Evolutionary conservation across 2,888 invertebrate species (phyloP).

Genomic region (Eupelmus urozonus): DNA sequence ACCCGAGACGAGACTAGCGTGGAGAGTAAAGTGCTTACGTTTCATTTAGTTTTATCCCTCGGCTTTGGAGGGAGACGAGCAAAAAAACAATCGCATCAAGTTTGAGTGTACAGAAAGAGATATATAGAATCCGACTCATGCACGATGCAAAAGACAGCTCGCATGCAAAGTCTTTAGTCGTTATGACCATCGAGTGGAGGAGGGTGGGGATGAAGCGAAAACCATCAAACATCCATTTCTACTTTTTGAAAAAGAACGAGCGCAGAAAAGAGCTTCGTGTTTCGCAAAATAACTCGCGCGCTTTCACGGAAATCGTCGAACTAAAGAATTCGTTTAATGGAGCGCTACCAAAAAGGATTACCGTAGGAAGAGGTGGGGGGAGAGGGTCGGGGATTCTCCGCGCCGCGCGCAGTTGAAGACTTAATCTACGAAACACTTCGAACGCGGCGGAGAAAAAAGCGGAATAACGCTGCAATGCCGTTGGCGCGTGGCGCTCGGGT

Average conservation of each 20-base stretch:
- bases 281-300: no score
- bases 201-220: conserved; percentile 30
- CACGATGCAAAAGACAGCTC: not conserved
- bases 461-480: conserved; percentile 59
- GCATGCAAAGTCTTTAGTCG: conserved; percentile 28
- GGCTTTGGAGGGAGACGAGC: not conserved
- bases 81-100: conserved; percentile 11
- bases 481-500: conserved; percentile 58
- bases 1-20: conserved; percentile 12
- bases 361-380: not conserved
- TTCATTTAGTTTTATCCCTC: conserved; percentile 46
- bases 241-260: not conserved
- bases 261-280: not conserved
- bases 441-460: conserved; percentile 1
- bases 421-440: conserved; percentile 36
- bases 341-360: conserved; percentile 21
- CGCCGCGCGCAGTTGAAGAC: conserved; percentile 18
- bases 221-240: conserved; percentile 7
- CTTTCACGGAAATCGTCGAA: conserved; percentile 2
- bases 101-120: not conserved
- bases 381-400: no score
- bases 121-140: not conserved
- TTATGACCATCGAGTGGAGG: not conserved
- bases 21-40: conserved; percentile 33
- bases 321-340: conserved; percentile 27